These are phyloP conservation scores for Neofelis nebulosa DNA, from an alignment of 2,113 vertebrate genomes.

Conservation along the genomic window DNA sequence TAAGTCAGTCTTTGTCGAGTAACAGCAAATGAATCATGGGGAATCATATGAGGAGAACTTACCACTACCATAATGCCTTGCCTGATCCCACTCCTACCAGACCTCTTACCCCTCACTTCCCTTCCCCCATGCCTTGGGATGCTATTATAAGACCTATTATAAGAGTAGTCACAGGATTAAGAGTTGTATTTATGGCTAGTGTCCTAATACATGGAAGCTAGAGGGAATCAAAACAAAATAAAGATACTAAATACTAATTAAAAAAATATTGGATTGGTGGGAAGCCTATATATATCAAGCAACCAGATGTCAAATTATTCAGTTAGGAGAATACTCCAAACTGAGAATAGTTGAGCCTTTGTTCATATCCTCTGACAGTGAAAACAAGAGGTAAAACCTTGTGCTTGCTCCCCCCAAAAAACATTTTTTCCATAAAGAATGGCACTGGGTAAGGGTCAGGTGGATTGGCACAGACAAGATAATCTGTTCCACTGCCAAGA, in stretches of 20 bases:
- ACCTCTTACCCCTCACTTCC: too few relatives aligned
- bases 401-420: not conserved
- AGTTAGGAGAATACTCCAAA: not conserved
- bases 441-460: not conserved
- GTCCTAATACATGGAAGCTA: not conserved
- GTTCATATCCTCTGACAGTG: not conserved
- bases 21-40: not conserved
- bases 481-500: not conserved
- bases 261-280: not conserved
- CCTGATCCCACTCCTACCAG: too few relatives aligned
- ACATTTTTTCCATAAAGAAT: not conserved
- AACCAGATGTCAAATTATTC: not conserved
- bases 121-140: not conserved
- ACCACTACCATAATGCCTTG: too few relatives aligned
- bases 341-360: not conserved
- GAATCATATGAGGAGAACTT: accelerated
- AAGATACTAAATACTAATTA: not conserved
- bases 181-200: not conserved
- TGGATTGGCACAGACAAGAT: not conserved
- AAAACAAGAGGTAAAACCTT: not conserved
- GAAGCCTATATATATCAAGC: not conserved
- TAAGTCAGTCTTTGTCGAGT: not conserved
- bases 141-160: not conserved
- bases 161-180: not conserved
- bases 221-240: not conserved